A percentile compares a stretch with the other conserved stretches of the same genome.
phyloP scores from a whole-genome alignment of 2,888 invertebrate species.

The Eustalomyia histrio region DNA sequence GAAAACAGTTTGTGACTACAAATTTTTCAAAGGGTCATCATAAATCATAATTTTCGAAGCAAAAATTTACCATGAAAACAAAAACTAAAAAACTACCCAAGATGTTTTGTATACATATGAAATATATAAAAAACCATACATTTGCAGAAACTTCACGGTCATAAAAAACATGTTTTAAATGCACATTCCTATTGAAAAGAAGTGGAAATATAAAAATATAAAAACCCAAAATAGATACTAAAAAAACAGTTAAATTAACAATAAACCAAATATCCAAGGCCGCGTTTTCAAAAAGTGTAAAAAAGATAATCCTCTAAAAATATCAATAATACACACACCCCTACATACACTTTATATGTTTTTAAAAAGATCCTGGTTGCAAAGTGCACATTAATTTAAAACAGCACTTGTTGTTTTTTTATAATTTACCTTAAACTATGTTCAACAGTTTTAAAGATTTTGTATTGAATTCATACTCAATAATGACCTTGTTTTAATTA shows the following conservation, averaged over 20 bases:
- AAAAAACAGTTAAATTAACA: constrained; percentile 20
- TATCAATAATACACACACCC: background rate
- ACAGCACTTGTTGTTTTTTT: constrained; percentile 46
- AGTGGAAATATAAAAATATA: constrained; percentile 3
- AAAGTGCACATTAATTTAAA: constrained; percentile 48
- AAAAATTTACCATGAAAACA: constrained; percentile 61
- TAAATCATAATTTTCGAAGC: constrained; percentile 76
- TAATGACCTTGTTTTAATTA: constrained; percentile 51
- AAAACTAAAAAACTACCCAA: constrained; percentile 10
- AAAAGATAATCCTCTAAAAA: constrained; percentile 39
- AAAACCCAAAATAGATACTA: constrained; percentile 25
- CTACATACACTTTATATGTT: background rate
- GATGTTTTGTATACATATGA: background rate
- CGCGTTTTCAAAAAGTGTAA: constrained; percentile 28
- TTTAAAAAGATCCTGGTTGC: constrained; percentile 29
- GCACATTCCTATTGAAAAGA: constrained; percentile 1
- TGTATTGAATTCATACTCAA: constrained; percentile 11
- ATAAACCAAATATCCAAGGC: constrained; percentile 45
- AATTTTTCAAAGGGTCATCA: constrained; percentile 72
- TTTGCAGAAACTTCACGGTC: constrained; percentile 50
- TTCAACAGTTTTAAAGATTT: constrained; percentile 18
- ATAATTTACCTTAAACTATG: background rate
- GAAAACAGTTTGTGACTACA: constrained; percentile 18
- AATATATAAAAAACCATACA: constrained; percentile 61
- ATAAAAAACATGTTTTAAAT: constrained; percentile 36